These are phyloP conservation scores for Nysson spinosus DNA, from an alignment of 2,888 invertebrate species.

Conservation along the genomic window DNA sequence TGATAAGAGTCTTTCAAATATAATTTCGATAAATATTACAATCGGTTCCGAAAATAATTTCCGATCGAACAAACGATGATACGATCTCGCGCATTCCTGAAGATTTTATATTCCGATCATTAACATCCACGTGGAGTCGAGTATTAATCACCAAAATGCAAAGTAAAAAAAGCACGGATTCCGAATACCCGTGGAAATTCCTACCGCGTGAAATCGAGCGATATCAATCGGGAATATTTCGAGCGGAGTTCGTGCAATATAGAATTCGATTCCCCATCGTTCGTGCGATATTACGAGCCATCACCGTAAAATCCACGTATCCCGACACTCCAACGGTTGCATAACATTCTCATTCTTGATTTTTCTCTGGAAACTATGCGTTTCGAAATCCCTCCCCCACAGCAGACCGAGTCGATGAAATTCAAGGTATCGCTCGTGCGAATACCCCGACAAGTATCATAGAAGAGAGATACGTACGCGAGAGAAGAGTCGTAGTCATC, in stretches of 20 bases:
- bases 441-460: conserved; percentile 38
- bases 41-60: conserved; percentile 41
- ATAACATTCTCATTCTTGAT: conserved; percentile 45
- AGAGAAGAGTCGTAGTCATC: conserved; percentile 45
- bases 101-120: too few relatives aligned
- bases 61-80: conserved; percentile 41
- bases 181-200: too few relatives aligned
- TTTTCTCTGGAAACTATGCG: conserved; percentile 45
- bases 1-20: conserved; percentile 43
- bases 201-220: too few relatives aligned
- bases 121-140: too few relatives aligned
- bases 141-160: too few relatives aligned
- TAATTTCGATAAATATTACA: conserved; percentile 21
- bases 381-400: conserved; percentile 30
- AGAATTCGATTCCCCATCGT: too few relatives aligned
- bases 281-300: too few relatives aligned
- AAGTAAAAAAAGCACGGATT: too few relatives aligned
- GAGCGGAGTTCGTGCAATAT: too few relatives aligned
- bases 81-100: too few relatives aligned
- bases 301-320: too few relatives aligned
- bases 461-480: conserved; percentile 19
- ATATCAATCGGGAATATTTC: too few relatives aligned
- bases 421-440: conserved; percentile 54
- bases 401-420: conserved; percentile 36
- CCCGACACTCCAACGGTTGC: conserved; percentile 24